phyloP scores from a whole-genome alignment of 2,797 vertebrate species.

The Arrhamphus sclerolepis region DNA sequence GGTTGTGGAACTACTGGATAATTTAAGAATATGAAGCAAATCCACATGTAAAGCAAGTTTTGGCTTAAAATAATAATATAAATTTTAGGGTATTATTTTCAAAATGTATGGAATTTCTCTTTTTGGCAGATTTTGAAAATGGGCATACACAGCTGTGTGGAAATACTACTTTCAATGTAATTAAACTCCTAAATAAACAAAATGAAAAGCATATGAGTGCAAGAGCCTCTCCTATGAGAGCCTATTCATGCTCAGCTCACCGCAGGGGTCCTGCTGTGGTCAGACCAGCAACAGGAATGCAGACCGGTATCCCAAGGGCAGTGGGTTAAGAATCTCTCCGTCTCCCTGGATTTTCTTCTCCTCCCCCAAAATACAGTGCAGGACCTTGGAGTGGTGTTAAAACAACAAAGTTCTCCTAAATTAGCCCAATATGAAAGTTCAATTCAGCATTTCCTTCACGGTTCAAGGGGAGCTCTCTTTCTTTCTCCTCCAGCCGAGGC shows the following conservation, averaged over 20 bases:
- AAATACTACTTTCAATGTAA: constrained; percentile 31
- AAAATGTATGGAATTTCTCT: constrained; percentile 27
- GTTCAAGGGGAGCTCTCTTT: constrained; percentile 35
- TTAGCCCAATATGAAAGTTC: constrained; percentile 47
- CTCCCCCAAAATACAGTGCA: constrained; percentile 28
- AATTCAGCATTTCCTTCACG: constrained; percentile 57
- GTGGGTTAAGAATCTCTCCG: constrained; percentile 59
- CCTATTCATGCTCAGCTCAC: constrained; percentile 26
- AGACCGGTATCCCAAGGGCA: constrained; percentile 60
- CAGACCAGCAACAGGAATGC: constrained; percentile 59
- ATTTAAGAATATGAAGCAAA: too few species aligned
- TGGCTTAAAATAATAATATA: too few species aligned
- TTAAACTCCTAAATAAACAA: constrained; percentile 42
- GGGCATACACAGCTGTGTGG: constrained; percentile 17
- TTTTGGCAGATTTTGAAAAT: constrained; percentile 18
- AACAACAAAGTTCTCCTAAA: constrained; percentile 64
- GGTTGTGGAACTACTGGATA: too few species aligned
- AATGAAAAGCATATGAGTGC: constrained; percentile 35
- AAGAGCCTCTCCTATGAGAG: constrained; percentile 42
- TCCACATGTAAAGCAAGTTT: too few species aligned
- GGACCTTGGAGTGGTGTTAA: constrained; percentile 46
- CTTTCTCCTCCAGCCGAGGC: neutral
- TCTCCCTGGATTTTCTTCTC: constrained; percentile 33
- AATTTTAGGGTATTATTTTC: neutral
- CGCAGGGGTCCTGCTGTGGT: constrained; percentile 60